Evolutionary conservation across 2,888 invertebrate genomes (phyloP).

Genomic region (Anthophora plumipes): DNA sequence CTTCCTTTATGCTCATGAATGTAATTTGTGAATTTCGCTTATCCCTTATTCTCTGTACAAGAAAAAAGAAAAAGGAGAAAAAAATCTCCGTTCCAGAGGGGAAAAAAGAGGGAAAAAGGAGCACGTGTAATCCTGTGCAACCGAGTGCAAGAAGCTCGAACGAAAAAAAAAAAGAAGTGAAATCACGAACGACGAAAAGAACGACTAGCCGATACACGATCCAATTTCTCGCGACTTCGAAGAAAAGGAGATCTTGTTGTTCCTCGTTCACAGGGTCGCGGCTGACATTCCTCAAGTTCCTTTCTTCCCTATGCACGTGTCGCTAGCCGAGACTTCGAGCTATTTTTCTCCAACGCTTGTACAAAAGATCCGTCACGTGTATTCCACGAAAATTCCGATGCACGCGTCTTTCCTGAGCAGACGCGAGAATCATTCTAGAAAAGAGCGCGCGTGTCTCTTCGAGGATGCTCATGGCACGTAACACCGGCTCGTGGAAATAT

Average conservation of each 20-base stretch:
- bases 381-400: slow-evolving; percentile 30
- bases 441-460: background rate
- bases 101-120: background rate
- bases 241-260: slow-evolving; percentile 3
- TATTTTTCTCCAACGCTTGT: slow-evolving; percentile 22
- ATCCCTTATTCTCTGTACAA: background rate
- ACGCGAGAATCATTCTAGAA: background rate
- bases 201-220: slow-evolving; percentile 3
- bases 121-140: background rate
- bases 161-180: no score
- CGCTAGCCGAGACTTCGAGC: background rate
- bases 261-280: slow-evolving; percentile 12
- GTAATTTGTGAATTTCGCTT: slow-evolving; percentile 2
- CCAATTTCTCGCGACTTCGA: slow-evolving; percentile 22
- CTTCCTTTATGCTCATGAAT: background rate
- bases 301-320: slow-evolving; percentile 4
- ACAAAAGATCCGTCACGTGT: slow-evolving; percentile 15
- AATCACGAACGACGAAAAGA: background rate
- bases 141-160: slow-evolving; percentile 7
- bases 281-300: slow-evolving; percentile 28
- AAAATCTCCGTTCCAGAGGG: background rate
- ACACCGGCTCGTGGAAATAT: background rate
- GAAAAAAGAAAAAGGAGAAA: no score
- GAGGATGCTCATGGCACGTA: no score
- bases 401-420: background rate